A percentile compares a stretch with the other conserved stretches of the same genome.
phyloP scores from a whole-genome alignment of 2,113 vertebrate genomes.

The Hydrochoerus hydrochaeris region DNA sequence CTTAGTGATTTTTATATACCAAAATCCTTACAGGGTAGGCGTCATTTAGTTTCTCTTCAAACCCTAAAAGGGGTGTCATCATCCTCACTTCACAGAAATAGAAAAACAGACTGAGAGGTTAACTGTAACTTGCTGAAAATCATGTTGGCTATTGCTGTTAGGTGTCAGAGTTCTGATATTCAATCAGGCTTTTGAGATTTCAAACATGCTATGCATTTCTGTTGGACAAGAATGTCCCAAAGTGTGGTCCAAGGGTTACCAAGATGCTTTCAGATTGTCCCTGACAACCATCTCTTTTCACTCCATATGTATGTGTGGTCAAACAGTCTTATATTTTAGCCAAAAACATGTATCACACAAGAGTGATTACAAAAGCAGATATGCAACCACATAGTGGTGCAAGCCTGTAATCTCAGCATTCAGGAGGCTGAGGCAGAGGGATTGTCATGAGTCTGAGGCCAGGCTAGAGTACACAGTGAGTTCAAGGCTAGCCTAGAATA shows the following conservation, averaged over 20 bases:
- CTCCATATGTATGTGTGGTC: background rate
- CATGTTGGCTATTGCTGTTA: background rate
- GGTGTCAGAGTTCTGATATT: background rate
- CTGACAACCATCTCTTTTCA: background rate
- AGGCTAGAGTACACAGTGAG: background rate
- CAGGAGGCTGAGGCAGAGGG: too few species aligned
- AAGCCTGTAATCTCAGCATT: too few species aligned
- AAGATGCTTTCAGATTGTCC: background rate
- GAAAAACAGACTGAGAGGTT: background rate
- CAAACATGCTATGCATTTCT: background rate
- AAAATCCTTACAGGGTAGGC: background rate
- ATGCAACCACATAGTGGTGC: background rate
- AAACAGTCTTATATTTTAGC: background rate
- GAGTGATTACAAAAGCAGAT: background rate
- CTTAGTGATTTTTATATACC: background rate
- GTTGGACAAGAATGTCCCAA: background rate
- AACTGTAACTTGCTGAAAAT: slow-evolving; percentile 19
- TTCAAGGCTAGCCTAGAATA: background rate
- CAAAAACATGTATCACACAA: background rate
- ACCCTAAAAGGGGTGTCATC: background rate
- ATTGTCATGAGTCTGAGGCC: too few species aligned
- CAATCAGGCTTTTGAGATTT: background rate
- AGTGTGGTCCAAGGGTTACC: background rate
- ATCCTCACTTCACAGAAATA: background rate
- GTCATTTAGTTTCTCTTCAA: background rate